A percentile compares a stretch with the other conserved stretches of the same genome.
Evolutionary conservation across 2,113 vertebrate genomes (phyloP).

Genomic region (Mesembrinibis cayennensis): DNA sequence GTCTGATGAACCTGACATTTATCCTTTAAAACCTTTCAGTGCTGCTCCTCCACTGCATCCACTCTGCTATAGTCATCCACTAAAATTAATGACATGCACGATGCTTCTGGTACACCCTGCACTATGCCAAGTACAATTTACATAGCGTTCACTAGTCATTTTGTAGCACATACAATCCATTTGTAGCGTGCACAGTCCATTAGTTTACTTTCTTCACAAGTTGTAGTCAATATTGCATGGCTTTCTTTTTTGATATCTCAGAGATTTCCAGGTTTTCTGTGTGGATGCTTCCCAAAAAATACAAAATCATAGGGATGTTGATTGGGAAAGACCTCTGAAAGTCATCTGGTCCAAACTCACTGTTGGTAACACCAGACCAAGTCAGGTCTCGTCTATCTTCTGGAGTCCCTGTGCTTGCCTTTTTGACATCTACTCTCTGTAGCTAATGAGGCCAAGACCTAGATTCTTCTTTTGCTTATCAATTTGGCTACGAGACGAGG

Average conservation of each 20-base stretch:
- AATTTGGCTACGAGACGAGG: neutral
- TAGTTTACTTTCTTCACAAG: neutral
- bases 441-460: neutral
- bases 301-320: neutral
- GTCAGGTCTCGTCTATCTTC: neutral
- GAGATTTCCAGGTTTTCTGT: neutral
- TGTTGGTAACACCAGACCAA: neutral
- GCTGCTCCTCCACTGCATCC: neutral
- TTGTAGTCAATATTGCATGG: neutral
- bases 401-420: neutral
- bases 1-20: slow-evolving; percentile 6
- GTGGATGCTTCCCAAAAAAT: neutral
- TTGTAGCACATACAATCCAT: neutral
- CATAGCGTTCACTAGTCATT: neutral
- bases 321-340: neutral
- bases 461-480: neutral
- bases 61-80: neutral
- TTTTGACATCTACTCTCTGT: neutral
- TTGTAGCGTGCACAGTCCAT: neutral
- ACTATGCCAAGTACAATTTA: neutral
- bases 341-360: neutral
- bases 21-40: slow-evolving; percentile 20
- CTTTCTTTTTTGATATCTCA: neutral
- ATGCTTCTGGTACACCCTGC: neutral
- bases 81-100: neutral